Evolutionary conservation across 2,113 vertebrate genomes (phyloP), one percentile per base, ranked within the genome.

Genomic region (Pampusana beccarii): DNA sequence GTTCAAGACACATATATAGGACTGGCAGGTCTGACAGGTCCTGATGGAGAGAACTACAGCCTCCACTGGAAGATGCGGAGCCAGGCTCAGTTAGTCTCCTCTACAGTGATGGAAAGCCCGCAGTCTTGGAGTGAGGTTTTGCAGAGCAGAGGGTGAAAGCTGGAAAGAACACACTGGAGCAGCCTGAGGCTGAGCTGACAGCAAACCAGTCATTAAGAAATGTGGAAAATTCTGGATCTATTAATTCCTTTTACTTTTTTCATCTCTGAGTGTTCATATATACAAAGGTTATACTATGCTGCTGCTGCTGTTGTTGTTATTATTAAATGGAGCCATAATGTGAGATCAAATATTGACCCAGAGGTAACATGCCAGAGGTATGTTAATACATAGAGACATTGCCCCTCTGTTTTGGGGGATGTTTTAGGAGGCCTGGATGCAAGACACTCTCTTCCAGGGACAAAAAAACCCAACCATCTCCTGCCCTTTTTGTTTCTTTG

Each of bases 401-500:
- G 53, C 1, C 4, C 3, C 13, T 70, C 20, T 54, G 3, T 53
- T 86, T 62, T 26, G 7, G 16, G 7, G 17, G 10, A 36, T 50
- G 16, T 58, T 77, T 84, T 44, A 69, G n/a, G 40, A 70, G 20
- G 8, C 6, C 24, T 44, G 36, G 51, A 54, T 71, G 14, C 4
- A 88, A 42, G 24, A 8, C 2, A 13, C 53, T 71, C 8, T 67
- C 15, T 56, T 48, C 36, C 25, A 80, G 19, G 18, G 86, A 20
- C 4, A 40, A 66, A 50, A 66, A 71, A 8, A 8, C 16, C 44
- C 44, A 42, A 44, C 17, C 17, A 26, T 26, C 2, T 72, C 7
- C n/a, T 40, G 10, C 8, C 0, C 0, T 8, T 61, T 24, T 69
- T 29, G 12, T 23, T 4, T 16, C 44, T 44, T 44, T 46, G 44